Conservation (phyloP, 2,113 vertebrate species). For the Oreochromis niloticus region DNA sequence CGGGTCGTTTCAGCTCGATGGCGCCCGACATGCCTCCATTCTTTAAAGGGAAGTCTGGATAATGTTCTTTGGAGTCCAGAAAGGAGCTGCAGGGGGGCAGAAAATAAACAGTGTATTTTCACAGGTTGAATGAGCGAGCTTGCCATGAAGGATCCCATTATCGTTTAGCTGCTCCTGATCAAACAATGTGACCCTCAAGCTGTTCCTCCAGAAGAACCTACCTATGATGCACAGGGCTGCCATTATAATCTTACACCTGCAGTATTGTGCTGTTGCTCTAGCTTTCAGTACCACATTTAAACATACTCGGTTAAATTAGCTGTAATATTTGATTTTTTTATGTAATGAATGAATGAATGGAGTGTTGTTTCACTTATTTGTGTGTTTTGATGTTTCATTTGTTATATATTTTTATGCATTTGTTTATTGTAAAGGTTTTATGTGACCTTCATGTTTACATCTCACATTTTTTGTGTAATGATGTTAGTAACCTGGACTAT, state of each 20-base stretch:
- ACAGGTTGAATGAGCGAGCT: background rate
- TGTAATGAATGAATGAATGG: background rate
- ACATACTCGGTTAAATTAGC: background rate
- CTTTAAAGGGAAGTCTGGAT: conserved; percentile 52
- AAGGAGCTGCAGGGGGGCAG: conserved; percentile 55
- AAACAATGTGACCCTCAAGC: background rate
- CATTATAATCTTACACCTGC: background rate
- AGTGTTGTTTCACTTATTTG: background rate
- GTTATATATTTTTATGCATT: background rate
- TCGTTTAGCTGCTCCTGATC: background rate
- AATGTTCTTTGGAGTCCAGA: conserved; percentile 65
- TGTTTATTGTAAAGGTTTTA: background rate
- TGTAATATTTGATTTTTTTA: background rate
- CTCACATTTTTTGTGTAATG: background rate
- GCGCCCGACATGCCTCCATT: conserved; percentile 58
- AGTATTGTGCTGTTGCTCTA: background rate
- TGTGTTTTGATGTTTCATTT: background rate
- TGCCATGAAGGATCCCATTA: background rate
- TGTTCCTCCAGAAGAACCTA: background rate
- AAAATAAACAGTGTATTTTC: background rate
- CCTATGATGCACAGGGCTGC: background rate
- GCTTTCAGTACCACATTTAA: background rate
- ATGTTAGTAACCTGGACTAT: background rate
- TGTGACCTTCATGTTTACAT: background rate
- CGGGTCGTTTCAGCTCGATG: conserved; percentile 67